These are phyloP conservation scores for Euura saliciscinereae DNA, from an alignment of 1,140 invertebrate genomes.

Conservation along the genomic window DNA sequence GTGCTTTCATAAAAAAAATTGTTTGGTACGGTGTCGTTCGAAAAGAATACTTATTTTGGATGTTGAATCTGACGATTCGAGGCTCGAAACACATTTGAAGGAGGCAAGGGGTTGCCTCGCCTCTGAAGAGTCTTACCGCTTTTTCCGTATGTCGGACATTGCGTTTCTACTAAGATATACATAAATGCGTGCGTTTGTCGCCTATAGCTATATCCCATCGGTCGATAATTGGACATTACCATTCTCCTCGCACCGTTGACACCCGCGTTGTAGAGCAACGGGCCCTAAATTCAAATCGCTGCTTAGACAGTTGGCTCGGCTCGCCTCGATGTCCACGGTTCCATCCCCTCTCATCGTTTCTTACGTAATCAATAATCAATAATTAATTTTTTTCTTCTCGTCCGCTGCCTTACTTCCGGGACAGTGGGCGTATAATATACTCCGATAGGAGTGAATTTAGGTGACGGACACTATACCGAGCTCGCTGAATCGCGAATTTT, in stretches of 20 bases:
- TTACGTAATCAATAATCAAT: too few species aligned
- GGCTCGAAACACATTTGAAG: too few species aligned
- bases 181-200: neutral
- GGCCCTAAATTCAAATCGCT: slow-evolving; percentile 7
- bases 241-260: neutral
- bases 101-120: too few species aligned
- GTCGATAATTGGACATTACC: slow-evolving; percentile 7
- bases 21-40: too few species aligned
- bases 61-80: too few species aligned
- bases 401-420: neutral
- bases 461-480: neutral
- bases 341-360: too few species aligned
- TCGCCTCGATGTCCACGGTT: too few species aligned
- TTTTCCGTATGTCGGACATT: too few species aligned
- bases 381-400: neutral
- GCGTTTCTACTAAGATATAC: too few species aligned
- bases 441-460: neutral
- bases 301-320: neutral
- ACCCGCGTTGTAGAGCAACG: neutral
- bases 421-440: neutral
- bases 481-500: neutral
- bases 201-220: neutral
- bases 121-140: too few species aligned
- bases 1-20: too few species aligned
- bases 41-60: too few species aligned